Evolutionary conservation across 2,113 vertebrate species (phyloP).

Genomic region (Brienomyrus longianalis): DNA sequence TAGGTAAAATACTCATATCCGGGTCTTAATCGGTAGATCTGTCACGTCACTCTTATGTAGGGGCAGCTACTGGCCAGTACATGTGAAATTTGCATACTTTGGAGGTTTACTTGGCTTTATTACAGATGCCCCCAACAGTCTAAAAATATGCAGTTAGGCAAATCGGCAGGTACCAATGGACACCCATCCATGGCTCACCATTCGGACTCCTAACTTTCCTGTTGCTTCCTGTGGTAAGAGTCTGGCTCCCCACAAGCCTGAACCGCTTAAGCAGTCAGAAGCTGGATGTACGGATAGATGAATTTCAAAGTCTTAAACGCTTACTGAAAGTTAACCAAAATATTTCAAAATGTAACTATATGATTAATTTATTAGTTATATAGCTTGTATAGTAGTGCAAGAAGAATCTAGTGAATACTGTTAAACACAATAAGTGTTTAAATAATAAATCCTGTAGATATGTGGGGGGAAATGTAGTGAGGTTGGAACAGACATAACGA

Average conservation of each 20-base stretch:
- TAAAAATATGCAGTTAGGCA: neutral
- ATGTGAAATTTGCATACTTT: neutral
- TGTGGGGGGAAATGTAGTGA: neutral
- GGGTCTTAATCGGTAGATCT: neutral
- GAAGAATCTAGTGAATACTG: neutral
- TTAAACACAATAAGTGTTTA: neutral
- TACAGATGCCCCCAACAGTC: neutral
- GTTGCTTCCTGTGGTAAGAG: neutral
- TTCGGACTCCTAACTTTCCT: neutral
- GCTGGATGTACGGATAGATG: neutral
- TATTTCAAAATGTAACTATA: neutral
- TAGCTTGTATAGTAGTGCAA: neutral
- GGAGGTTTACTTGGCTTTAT: neutral
- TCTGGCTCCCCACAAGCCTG: neutral
- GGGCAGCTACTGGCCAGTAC: neutral
- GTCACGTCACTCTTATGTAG: no score
- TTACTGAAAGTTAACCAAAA: neutral
- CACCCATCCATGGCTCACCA: neutral
- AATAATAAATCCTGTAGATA: neutral
- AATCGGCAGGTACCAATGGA: neutral
- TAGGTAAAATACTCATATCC: neutral
- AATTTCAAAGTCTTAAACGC: neutral
- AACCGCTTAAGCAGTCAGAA: neutral
- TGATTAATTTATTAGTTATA: neutral
- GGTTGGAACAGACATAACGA: neutral